Evolutionary conservation across 2,888 invertebrate genomes (phyloP).

Genomic region (Bombylius discolor): DNA sequence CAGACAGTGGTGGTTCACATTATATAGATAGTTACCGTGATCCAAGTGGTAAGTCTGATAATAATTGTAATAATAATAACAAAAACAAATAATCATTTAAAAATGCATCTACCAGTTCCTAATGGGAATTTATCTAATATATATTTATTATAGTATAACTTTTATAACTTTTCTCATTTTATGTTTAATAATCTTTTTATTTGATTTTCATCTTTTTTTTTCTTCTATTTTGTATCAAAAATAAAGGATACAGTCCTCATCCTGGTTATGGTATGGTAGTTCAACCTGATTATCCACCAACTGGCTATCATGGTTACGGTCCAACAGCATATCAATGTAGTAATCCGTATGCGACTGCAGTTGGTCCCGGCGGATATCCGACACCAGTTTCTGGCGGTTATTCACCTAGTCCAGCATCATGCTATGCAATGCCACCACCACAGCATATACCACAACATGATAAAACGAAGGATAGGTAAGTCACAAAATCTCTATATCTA

Average conservation of each 20-base stretch:
- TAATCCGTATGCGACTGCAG: slow-evolving; percentile 37
- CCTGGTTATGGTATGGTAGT: slow-evolving; percentile 70
- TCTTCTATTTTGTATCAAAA: background rate
- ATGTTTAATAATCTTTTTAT: background rate
- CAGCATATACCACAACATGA: slow-evolving; percentile 64
- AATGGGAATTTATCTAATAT: too few relatives aligned
- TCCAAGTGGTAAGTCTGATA: slow-evolving; percentile 54
- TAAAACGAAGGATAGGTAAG: slow-evolving; percentile 45
- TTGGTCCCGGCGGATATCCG: slow-evolving; percentile 45
- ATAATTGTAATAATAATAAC: too few relatives aligned
- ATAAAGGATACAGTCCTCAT: slow-evolving; percentile 71
- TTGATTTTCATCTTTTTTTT: background rate
- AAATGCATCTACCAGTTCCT: too few relatives aligned
- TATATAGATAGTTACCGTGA: slow-evolving; percentile 80
- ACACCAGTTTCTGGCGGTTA: slow-evolving; percentile 58
- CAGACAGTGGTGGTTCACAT: slow-evolving; percentile 78
- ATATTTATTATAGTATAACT: too few relatives aligned
- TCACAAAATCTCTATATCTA: slow-evolving; percentile 3
- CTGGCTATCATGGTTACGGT: slow-evolving; percentile 57
- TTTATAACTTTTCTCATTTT: background rate
- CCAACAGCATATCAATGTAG: slow-evolving; percentile 46
- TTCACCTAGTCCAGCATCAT: slow-evolving; percentile 52
- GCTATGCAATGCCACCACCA: slow-evolving; percentile 81
- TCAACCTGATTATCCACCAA: slow-evolving; percentile 68
- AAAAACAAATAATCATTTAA: too few relatives aligned